phyloP scores from a whole-genome alignment of 2,797 vertebrate genomes.

The Spheniscus humboldti region DNA sequence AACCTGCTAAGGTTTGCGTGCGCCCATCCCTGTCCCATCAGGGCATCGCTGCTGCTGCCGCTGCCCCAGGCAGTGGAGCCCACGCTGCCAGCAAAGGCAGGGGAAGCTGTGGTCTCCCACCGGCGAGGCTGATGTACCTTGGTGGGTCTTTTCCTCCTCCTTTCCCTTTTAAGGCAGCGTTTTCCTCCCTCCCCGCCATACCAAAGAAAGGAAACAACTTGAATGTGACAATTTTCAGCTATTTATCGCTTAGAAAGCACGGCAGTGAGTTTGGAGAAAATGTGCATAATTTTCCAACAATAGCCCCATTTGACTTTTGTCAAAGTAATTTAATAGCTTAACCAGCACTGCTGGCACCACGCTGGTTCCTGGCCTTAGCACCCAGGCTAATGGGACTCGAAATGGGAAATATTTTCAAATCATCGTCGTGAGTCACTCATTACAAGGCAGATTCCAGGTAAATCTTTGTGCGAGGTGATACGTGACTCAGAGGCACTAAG shows the following conservation, averaged over 20 bases:
- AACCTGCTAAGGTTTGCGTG: background rate
- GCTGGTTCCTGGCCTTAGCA: conserved; percentile 33
- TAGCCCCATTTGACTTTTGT: conserved; percentile 58
- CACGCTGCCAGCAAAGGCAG: rapidly evolving
- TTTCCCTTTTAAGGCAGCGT: background rate
- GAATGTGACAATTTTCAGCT: conserved; percentile 51
- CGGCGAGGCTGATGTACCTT: background rate
- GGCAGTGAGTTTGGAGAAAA: conserved; percentile 45
- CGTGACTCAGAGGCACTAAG: conserved; percentile 27
- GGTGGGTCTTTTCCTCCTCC: background rate
- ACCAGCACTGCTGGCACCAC: conserved; percentile 13
- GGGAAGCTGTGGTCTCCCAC: background rate
- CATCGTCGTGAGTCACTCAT: conserved; percentile 36
- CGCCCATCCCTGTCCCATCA: rapidly evolving
- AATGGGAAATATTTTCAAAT: conserved; percentile 51
- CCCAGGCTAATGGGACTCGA: conserved; percentile 35
- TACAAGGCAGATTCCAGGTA: conserved; percentile 56
- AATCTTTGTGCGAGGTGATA: conserved; percentile 20
- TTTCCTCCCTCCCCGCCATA: conserved; percentile 11
- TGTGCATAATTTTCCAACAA: conserved; percentile 50
- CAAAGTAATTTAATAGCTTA: conserved; percentile 57
- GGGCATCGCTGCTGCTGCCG: background rate
- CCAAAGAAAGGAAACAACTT: conserved; percentile 34
- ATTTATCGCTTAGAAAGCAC: conserved; percentile 11
- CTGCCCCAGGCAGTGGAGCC: background rate